These are phyloP conservation scores for Platyscapa corneri DNA, from an alignment of 1,140 invertebrate genomes.

Conservation along the genomic window DNA sequence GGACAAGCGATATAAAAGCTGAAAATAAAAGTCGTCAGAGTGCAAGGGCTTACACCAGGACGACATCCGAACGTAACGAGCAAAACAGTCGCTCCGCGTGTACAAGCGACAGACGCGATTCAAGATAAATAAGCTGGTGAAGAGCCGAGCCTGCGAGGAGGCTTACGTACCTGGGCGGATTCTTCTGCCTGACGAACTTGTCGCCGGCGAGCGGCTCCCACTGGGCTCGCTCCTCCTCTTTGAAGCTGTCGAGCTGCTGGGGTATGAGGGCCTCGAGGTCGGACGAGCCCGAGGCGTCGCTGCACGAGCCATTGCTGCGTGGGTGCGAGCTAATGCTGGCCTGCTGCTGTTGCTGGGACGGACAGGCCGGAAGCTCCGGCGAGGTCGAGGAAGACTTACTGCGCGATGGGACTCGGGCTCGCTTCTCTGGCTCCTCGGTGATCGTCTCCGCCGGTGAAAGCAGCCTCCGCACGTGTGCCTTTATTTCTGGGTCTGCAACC, in stretches of 20 bases:
- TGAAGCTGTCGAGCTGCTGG: constrained; percentile 70
- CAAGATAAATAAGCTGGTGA: background rate
- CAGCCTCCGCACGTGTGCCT: constrained; percentile 85
- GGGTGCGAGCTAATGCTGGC: constrained; percentile 61
- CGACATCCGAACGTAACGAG: background rate
- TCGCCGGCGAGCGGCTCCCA: constrained; percentile 75
- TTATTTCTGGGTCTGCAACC: constrained; percentile 85
- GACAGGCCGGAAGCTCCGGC: background rate
- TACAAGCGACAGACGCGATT: too few species aligned
- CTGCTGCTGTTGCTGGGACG: constrained; percentile 19
- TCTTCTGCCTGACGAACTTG: constrained; percentile 70
- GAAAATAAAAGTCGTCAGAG: background rate
- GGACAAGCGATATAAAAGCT: background rate
- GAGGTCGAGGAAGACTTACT: constrained; percentile 31
- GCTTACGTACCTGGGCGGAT: constrained; percentile 66
- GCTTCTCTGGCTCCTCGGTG: constrained; percentile 58
- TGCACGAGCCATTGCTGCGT: constrained; percentile 73
- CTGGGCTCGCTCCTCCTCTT: constrained; percentile 75
- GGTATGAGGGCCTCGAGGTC: constrained; percentile 73
- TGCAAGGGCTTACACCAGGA: background rate
- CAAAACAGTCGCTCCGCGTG: background rate
- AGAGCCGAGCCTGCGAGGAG: background rate
- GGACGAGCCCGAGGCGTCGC: constrained; percentile 70
- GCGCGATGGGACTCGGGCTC: background rate
- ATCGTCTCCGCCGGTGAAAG: constrained; percentile 77